Percentiles rank a stretch among this genome's conserved stretches.
Evolutionary conservation across 1,140 invertebrate genomes (phyloP).

Genomic region (Ips nitidus): DNA sequence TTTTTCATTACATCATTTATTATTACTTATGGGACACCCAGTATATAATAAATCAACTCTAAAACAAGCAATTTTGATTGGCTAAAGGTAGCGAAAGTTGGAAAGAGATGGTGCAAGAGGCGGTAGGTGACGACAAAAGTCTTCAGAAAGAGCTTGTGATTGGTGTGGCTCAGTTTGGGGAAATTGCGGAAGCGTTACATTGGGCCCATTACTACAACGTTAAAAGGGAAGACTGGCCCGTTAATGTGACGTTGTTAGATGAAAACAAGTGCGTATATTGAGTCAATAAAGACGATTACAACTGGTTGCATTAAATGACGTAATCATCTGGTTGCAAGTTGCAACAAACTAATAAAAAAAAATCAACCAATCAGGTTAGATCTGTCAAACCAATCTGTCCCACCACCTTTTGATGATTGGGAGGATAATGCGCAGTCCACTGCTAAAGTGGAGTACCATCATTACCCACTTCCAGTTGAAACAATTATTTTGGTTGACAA

Average conservation of each 20-base stretch:
- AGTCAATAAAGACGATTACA: background rate
- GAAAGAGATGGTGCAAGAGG: slow-evolving; percentile 68
- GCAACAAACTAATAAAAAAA: too few relatives aligned
- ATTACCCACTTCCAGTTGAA: slow-evolving; percentile 55
- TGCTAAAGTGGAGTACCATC: slow-evolving; percentile 52
- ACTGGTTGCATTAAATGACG: too few relatives aligned
- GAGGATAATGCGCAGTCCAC: slow-evolving; percentile 39
- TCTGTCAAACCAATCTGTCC: too few relatives aligned
- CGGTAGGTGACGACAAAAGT: slow-evolving; percentile 57
- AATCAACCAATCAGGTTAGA: too few relatives aligned
- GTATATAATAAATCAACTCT: background rate
- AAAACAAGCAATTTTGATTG: slow-evolving; percentile 46
- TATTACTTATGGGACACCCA: too few relatives aligned
- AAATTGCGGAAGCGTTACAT: slow-evolving; percentile 60
- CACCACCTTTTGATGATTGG: slow-evolving; percentile 25
- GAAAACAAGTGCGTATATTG: slow-evolving; percentile 39
- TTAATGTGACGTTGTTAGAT: slow-evolving; percentile 54
- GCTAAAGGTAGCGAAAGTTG: slow-evolving; percentile 60
- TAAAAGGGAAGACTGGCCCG: slow-evolving; percentile 59
- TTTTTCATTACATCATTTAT: too few relatives aligned
- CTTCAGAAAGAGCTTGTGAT: slow-evolving; percentile 60
- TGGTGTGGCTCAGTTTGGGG: slow-evolving; percentile 56
- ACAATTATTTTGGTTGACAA: slow-evolving; percentile 59
- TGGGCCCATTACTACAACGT: slow-evolving; percentile 64
- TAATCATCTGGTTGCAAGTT: too few relatives aligned